Evolutionary conservation across 2,113 vertebrate species (phyloP).

Genomic region (Platanista minor): DNA sequence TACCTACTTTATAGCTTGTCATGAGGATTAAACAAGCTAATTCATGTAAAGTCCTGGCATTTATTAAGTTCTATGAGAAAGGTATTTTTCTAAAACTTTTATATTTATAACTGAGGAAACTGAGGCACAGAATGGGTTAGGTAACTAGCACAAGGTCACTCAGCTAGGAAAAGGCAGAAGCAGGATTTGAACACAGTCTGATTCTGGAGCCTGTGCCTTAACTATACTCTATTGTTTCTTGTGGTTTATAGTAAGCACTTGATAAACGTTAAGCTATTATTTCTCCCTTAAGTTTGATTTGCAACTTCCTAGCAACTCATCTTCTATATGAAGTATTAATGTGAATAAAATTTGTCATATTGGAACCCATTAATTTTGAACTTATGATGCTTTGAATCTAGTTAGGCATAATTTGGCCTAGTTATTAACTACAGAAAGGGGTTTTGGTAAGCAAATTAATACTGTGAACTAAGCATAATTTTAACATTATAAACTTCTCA

Average conservation of each 20-base stretch:
- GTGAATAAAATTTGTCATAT: background rate
- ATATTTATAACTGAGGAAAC: background rate
- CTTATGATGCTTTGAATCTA: background rate
- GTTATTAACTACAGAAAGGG: background rate
- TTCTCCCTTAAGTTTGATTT: background rate
- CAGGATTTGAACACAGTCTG: background rate
- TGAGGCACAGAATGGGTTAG: background rate
- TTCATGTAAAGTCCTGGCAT: background rate
- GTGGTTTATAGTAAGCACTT: background rate
- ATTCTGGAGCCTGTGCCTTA: background rate
- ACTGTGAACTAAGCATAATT: background rate
- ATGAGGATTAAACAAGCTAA: background rate
- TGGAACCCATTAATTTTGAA: background rate
- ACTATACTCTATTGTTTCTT: background rate
- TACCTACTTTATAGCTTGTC: background rate
- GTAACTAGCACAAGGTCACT: background rate
- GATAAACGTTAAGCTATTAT: background rate
- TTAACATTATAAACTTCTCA: background rate
- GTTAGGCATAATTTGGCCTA: background rate
- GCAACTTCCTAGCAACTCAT: background rate
- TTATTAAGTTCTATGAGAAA: slow-evolving; percentile 6
- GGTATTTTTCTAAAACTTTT: background rate
- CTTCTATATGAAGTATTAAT: background rate
- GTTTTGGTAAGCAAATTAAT: background rate
- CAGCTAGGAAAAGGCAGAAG: background rate